phyloP scores from a whole-genome alignment of 2,113 vertebrate species.

The Syngnathus typhle region DNA sequence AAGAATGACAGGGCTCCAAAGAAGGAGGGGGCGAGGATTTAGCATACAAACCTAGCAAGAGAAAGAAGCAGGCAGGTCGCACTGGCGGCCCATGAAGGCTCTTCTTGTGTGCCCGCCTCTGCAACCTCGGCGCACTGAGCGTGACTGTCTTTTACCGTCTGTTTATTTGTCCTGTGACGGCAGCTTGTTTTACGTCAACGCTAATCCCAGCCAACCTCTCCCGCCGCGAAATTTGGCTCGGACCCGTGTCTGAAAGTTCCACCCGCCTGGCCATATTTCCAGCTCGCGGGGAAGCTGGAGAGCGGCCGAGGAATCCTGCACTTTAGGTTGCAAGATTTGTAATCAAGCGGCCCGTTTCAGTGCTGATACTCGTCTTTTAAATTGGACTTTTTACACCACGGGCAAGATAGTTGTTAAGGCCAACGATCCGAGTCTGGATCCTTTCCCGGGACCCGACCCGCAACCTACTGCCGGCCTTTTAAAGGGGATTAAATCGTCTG shows the following conservation, averaged over 20 bases:
- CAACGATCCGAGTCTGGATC: neutral
- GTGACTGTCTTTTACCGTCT: constrained; percentile 36
- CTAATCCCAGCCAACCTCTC: neutral
- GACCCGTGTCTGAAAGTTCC: neutral
- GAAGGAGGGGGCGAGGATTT: constrained; percentile 11
- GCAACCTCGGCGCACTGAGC: constrained; percentile 49
- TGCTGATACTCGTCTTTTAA: neutral
- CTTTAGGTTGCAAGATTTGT: neutral
- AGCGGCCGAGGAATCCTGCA: neutral
- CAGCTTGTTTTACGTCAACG: constrained; percentile 23
- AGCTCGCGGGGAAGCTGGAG: neutral
- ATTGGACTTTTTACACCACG: no score
- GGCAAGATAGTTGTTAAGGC: no score
- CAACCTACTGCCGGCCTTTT: neutral
- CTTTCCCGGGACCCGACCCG: neutral
- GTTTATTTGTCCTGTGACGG: constrained; percentile 47
- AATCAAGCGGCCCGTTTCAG: neutral
- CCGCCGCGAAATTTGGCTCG: neutral
- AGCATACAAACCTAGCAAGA: constrained; percentile 17
- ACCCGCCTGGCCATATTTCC: neutral
- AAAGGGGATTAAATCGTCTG: neutral
- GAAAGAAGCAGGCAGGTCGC: neutral
- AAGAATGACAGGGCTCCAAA: constrained; percentile 38
- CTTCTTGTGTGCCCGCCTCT: constrained; percentile 55
- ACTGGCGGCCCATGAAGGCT: constrained; percentile 48